A percentile compares a stretch with the other conserved stretches of the same genome.
These are phyloP conservation scores for Polyommatus icarus DNA, from an alignment of 2,888 invertebrate species.

Conservation along the genomic window DNA sequence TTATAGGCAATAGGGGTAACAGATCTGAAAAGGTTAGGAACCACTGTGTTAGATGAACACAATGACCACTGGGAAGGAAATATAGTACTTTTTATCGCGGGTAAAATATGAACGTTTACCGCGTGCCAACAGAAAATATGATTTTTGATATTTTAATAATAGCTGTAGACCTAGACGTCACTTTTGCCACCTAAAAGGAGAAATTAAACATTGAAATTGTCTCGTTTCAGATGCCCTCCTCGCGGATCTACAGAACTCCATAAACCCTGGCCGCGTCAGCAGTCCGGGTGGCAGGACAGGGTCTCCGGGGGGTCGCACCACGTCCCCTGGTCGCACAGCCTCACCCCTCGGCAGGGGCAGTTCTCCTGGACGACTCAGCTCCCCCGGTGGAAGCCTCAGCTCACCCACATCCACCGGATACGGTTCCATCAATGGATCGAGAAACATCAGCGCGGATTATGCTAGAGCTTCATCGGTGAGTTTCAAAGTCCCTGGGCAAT, in stretches of 20 bases:
- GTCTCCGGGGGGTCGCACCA: constrained; percentile 78
- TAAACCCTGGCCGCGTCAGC: constrained; percentile 82
- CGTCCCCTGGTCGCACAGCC: constrained; percentile 64
- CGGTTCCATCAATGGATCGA: constrained; percentile 88
- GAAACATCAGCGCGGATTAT: constrained; percentile 72
- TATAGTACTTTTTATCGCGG: neutral
- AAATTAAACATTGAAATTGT: neutral
- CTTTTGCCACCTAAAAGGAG: neutral
- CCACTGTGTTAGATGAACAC: too few species aligned
- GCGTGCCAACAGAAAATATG: too few species aligned
- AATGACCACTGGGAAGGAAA: neutral
- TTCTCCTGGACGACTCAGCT: constrained; percentile 79
- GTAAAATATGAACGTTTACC: neutral
- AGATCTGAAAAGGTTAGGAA: too few species aligned
- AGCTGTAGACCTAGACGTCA: too few species aligned
- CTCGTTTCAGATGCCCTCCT: constrained; percentile 92
- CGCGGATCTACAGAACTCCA: constrained; percentile 97
- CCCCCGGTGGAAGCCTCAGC: constrained; percentile 72
- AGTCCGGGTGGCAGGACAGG: constrained; percentile 63
- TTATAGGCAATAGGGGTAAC: too few species aligned
- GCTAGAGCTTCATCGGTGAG: constrained; percentile 84
- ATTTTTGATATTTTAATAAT: constrained; percentile 34
- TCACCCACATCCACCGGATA: constrained; percentile 84
- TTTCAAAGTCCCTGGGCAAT: constrained; percentile 32
- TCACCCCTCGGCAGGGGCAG: constrained; percentile 59